phyloP scores from a whole-genome alignment of 2,797 vertebrate species.

The Enteromius thamalakanensis region DNA sequence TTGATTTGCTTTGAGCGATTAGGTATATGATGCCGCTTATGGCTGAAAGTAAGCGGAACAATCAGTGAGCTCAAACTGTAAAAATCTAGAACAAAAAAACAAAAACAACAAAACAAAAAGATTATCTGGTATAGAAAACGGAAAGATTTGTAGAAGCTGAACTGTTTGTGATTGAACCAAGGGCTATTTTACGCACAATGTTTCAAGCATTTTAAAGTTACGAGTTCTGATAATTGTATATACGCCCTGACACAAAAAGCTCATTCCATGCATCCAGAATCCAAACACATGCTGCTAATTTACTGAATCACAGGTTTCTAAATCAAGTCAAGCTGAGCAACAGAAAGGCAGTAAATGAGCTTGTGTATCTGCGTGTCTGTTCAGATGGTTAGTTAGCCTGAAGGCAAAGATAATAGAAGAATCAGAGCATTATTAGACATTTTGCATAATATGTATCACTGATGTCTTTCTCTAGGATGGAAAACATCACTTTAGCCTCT shows the following conservation, averaged over 20 bases:
- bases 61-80: constrained; percentile 17
- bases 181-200: constrained; percentile 18
- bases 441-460: constrained; percentile 3
- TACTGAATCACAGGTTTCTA: constrained; percentile 53
- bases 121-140: neutral
- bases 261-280: constrained; percentile 17
- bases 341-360: constrained; percentile 39
- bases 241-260: constrained; percentile 63
- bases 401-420: constrained; percentile 9
- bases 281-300: constrained; percentile 57
- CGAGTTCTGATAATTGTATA: constrained; percentile 74
- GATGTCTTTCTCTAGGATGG: neutral
- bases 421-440: constrained; percentile 16
- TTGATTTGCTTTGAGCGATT: neutral
- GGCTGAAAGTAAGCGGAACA: neutral
- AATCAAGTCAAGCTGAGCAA: constrained; percentile 51
- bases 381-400: neutral
- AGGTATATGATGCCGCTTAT: neutral
- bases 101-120: neutral
- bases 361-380: neutral
- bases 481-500: neutral
- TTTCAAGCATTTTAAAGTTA: constrained; percentile 64
- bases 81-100: neutral
- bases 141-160: neutral
- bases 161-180: neutral